Evolutionary conservation across 2,797 vertebrate species (phyloP), one percentile per base, ranked within the genome.

Genomic region (Peromyscus eremicus): DNA sequence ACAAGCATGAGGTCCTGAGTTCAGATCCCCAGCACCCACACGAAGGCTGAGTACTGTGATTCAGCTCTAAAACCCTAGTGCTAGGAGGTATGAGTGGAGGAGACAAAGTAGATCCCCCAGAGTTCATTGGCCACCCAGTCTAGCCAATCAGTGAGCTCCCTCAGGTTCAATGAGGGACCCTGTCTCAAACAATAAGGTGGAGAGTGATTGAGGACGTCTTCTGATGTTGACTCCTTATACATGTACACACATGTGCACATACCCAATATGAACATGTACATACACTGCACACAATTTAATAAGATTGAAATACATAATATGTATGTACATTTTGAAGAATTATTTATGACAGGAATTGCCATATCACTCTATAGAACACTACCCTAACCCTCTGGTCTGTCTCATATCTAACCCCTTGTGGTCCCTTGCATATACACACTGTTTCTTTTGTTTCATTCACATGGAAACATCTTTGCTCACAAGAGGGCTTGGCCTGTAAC

Each of bases 381-480:
- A 6, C 7, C 12, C 32, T 34, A 23, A 4, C 17, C 25, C 34
- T 43, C 1, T 21, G 11, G 16, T 19, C 43, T 77, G 13, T 60
- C 25, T 85, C 14, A 21, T 4, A 17, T 60, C 34, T 40, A 6
- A 32, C 82, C n/a, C 40, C 19, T 82, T 43, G 11, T 62, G 83
- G 25, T 83, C 17, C 70, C 55, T n/a, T 13, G 16, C 88, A 64
- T 21, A 60, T 46, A 32, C 19, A 27, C 25, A 10, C 2, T 46
- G 2, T 81, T 83, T 25, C 57, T 89, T 81, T 81, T 17, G 17
- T 70, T 87, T 92, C 80, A 32, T 55, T 94, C 90, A 49, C 12
- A 95, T 52, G 49, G 70, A 92, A 91, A 80, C 19, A 57, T 90
- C 17, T 92, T 95, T 83, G 2, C 86, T 92, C 25, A 29, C 52